Percentiles rank a stretch among this genome's conserved stretches.
Evolutionary conservation across 2,113 vertebrate genomes (phyloP).

Genomic region (Pterocles burchelli): DNA sequence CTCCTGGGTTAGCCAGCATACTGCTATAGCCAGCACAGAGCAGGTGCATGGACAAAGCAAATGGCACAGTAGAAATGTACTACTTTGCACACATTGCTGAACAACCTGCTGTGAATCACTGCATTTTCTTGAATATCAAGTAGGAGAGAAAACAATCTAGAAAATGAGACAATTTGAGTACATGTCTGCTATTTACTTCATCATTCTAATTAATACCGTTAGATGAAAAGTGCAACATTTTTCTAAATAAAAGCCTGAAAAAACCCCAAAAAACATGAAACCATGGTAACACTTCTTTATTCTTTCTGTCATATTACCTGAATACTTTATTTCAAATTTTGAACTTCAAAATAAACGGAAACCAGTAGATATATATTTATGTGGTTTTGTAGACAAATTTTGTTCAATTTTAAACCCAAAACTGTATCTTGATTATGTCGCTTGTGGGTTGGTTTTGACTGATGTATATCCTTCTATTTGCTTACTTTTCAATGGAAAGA

Average conservation of each 20-base stretch:
- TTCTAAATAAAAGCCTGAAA: neutral
- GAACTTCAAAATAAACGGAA: neutral
- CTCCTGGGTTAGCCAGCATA: neutral
- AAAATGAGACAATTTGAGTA: neutral
- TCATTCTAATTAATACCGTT: neutral
- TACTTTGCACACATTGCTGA: neutral
- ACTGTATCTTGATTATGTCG: neutral
- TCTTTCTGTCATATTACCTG: neutral
- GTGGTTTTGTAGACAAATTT: neutral
- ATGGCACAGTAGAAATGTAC: rapidly evolving
- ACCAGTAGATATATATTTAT: neutral
- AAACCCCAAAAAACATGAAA: too few relatives aligned
- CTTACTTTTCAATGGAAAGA: neutral
- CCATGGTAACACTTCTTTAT: rapidly evolving
- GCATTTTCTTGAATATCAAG: too few relatives aligned
- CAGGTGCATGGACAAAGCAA: too few relatives aligned
- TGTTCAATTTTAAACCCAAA: neutral
- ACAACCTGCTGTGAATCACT: rapidly evolving
- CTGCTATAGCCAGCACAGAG: neutral
- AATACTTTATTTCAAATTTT: neutral
- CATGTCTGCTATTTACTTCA: neutral
- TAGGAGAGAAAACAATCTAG: neutral
- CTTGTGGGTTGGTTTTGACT: neutral
- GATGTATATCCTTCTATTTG: neutral
- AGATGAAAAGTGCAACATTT: neutral